Base-by-base conservation (phyloP, 2,888 invertebrate species). In the Catocala sponsa region DNA sequence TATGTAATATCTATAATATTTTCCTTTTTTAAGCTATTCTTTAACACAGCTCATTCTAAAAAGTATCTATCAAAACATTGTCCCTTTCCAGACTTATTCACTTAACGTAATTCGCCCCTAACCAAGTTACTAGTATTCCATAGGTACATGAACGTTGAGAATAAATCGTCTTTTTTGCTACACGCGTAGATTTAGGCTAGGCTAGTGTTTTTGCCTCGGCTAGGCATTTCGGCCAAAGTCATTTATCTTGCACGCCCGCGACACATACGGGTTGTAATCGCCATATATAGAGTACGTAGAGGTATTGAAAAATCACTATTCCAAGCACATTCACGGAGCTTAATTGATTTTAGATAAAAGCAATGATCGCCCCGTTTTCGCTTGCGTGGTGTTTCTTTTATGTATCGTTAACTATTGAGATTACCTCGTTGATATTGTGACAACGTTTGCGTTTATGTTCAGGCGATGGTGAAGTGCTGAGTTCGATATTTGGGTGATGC, bases 81-180 rank as follows among this genome's bases (percentile, higher is more conserved):
- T 9, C 6, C 6, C 1, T 38, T 7, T 38, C 25, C 25, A 38
- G 9, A 38, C 9, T 38, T 38, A 38, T 38, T 7, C 35, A 38
- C 35, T 38, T 38, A 38, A 38, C 9, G 35, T 7, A 38, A 38
- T 38, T 38, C 7, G 35, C 6, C 35, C 35, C 9, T 38, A 38
- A 38, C 33, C 51, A 61, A 25, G 25, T 25, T 25, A 25, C 58
- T 42, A 49, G 56, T 44, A 68, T 53, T 55, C 48, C 46, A 55
- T 50, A 47, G 58, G 60, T 70, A 70, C 41, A 64, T 64, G 59
- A 72, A 72, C 7, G 33, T 38, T 47, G 53, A 57, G 51, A 43
- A 69, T 76, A 76, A 68, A 74, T 74, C 48, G 58, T 50, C 54
- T 66, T 74, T 75, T 72, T 72, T 74, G 60, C 58, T 43, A 63